Conservation (phyloP, 2,113 vertebrate species). For the Stigmatopora nigra region DNA sequence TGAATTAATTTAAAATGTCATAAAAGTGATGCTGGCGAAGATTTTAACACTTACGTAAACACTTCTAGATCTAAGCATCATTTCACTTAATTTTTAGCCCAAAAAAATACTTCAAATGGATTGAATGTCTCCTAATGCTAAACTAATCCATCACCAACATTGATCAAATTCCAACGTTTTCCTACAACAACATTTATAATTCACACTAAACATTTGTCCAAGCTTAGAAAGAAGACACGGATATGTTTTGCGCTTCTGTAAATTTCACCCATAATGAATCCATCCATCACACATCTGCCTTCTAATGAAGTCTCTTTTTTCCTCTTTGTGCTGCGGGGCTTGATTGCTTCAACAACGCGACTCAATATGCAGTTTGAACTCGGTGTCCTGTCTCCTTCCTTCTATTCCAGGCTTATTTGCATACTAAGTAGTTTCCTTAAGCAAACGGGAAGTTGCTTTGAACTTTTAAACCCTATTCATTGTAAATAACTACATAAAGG, state of each 20-base stretch:
- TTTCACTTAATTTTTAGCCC: too few relatives aligned
- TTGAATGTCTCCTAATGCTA: too few relatives aligned
- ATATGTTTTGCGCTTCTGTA: constrained; percentile 20
- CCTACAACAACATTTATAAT: too few relatives aligned
- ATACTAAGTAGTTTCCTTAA: constrained; percentile 32
- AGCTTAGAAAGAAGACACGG: constrained; percentile 1
- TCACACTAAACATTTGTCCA: not conserved
- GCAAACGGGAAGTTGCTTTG: constrained; percentile 28
- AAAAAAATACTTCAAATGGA: too few relatives aligned
- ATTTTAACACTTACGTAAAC: too few relatives aligned
- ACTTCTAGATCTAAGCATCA: too few relatives aligned
- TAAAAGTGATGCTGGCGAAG: too few relatives aligned
- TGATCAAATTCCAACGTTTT: too few relatives aligned
- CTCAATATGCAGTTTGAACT: constrained; percentile 3
- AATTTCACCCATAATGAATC: constrained; percentile 35
- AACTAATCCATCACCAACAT: too few relatives aligned
- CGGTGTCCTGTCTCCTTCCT: constrained; percentile 4
- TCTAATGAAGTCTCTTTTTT: constrained; percentile 55
- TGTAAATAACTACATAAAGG: not conserved
- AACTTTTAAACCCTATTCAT: constrained; percentile 5
- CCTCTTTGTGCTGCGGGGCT: constrained; percentile 27
- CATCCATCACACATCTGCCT: constrained; percentile 50
- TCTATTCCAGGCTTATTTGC: constrained; percentile 17
- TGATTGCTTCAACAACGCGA: constrained; percentile 40
- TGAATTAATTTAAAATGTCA: too few relatives aligned